A percentile compares a stretch with the other conserved stretches of the same genome.
phyloP scores from a whole-genome alignment of 2,797 vertebrate species.

The Arctocebus calabarensis region DNA sequence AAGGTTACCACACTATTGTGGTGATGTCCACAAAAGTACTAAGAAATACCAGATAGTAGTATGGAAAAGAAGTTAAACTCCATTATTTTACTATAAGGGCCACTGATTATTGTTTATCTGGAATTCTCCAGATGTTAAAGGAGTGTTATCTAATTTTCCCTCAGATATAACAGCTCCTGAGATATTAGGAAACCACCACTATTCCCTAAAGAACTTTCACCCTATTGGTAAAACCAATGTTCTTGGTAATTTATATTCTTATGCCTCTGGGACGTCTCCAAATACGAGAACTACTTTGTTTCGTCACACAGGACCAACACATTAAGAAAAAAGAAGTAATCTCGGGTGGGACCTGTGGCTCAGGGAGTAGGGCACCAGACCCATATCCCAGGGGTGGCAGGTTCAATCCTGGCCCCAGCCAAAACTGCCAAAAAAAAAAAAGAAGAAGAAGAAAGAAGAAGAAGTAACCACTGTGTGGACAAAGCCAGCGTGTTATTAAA shows the following conservation, averaged over 20 bases:
- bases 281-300: not conserved
- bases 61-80: conserved; percentile 21
- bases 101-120: not conserved
- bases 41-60: not conserved
- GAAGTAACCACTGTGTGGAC: not conserved
- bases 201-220: not conserved
- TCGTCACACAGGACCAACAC: not conserved
- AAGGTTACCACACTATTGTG: not conserved
- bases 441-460: no score
- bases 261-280: not conserved
- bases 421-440: no score
- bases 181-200: not conserved
- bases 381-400: no score
- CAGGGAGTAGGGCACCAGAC: no score
- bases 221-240: not conserved
- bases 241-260: not conserved
- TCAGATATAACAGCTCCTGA: not conserved
- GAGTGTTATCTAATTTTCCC: not conserved
- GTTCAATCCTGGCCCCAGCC: no score
- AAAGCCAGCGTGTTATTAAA: not conserved
- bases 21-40: not conserved
- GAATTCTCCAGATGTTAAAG: not conserved
- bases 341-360: not conserved
- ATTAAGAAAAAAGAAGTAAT: not conserved
- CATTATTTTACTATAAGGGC: not conserved